A percentile compares a stretch with the other conserved stretches of the same genome.
Evolutionary conservation across 2,797 vertebrate genomes (phyloP).

Genomic region (Tarsius wallacei): DNA sequence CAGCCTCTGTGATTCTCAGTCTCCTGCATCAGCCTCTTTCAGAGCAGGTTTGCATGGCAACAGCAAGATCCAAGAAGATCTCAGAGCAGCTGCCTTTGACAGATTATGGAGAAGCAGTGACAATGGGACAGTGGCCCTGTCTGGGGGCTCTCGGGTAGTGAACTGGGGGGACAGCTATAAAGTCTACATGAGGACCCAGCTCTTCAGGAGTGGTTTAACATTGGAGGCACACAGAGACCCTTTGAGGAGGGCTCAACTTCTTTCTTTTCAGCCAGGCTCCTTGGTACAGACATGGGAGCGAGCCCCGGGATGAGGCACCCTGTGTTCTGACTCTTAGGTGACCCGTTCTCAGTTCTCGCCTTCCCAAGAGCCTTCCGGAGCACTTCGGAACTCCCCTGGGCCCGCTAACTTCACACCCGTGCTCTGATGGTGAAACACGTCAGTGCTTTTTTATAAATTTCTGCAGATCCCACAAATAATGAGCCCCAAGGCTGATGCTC

Average conservation of each 20-base stretch:
- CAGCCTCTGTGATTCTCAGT: not conserved
- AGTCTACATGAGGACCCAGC: not conserved
- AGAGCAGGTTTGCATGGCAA: not conserved
- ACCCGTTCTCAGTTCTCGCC: not conserved
- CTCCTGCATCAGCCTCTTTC: rapidly evolving
- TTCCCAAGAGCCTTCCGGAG: not conserved
- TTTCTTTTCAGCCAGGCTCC: not conserved
- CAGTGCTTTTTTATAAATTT: constrained; percentile 28
- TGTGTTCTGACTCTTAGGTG: not conserved
- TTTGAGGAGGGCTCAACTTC: not conserved
- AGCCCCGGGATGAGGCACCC: not conserved
- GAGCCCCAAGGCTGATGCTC: constrained; percentile 60
- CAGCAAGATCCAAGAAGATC: not conserved
- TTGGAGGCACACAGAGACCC: not conserved
- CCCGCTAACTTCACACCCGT: constrained; percentile 41
- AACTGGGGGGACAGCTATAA: not conserved
- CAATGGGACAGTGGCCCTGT: too few species aligned
- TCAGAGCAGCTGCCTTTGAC: not conserved
- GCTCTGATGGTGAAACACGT: constrained; percentile 53
- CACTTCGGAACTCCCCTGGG: not conserved
- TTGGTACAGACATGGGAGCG: not conserved
- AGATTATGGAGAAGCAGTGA: not conserved
- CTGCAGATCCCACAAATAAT: constrained; percentile 70
- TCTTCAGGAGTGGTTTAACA: not conserved
- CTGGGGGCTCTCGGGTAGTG: not conserved